Evolutionary conservation across 2,888 invertebrate genomes (phyloP).

Genomic region (Nomada fabriciana): DNA sequence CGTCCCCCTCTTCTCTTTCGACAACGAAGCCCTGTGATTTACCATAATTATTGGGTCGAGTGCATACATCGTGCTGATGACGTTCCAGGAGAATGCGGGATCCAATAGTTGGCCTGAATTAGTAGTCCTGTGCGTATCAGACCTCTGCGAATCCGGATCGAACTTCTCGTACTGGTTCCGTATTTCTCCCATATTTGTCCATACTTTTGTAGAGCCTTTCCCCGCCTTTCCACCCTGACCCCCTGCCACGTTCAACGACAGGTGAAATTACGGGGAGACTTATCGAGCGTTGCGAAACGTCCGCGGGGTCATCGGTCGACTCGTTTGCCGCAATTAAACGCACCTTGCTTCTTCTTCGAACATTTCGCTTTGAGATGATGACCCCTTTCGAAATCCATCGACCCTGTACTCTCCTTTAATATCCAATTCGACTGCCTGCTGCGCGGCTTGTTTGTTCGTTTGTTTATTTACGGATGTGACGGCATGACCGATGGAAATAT

Average conservation of each 20-base stretch:
- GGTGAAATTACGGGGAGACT: conserved; percentile 66
- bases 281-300: conserved; percentile 63
- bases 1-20: not conserved
- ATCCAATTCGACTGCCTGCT: conserved; percentile 17
- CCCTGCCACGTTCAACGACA: conserved; percentile 13
- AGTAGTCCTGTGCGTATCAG: too few species aligned
- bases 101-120: too few species aligned
- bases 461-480: conserved; percentile 35
- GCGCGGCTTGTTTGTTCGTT: conserved; percentile 29
- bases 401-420: conserved; percentile 1
- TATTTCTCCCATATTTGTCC: too few species aligned
- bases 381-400: conserved; percentile 46
- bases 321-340: conserved; percentile 28
- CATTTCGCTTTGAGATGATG: conserved; percentile 9
- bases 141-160: too few species aligned
- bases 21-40: conserved; percentile 2
- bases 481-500: conserved; percentile 29
- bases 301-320: conserved; percentile 56
- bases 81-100: conserved; percentile 41
- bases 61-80: conserved; percentile 51
- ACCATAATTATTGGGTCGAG: conserved; percentile 44
- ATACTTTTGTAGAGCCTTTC: too few species aligned
- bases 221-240: not conserved
- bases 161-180: too few species aligned
- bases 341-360: conserved; percentile 2